Evolutionary conservation across 2,797 vertebrate genomes (phyloP), one percentile per base, ranked within the genome.

Genomic region (Tapirus indicus): DNA sequence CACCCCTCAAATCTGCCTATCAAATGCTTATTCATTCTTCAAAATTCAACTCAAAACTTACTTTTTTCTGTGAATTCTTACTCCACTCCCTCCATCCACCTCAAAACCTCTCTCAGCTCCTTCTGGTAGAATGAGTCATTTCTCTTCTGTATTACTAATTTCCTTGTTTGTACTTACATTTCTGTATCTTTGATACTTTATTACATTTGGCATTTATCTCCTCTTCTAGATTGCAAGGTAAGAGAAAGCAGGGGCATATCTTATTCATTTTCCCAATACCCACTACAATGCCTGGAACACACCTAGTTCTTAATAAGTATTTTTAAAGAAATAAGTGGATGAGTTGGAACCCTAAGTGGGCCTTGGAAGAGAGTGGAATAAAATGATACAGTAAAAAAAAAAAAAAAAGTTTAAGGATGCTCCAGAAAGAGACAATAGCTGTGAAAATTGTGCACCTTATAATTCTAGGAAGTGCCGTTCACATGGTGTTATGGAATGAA

Each of bases 1-100:
- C 1, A 25, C 0, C 8, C 11, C 23, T 74, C 23, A 87, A 66
- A 18, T 66, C 27, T 74, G 29, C 41, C 29, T 60, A 35, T 54
- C 60, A 47, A 78, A 41, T 38, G n/a, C 7, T 52, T 80, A 56
- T 38, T 80, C 20, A 44, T 60, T 86, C 41, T 69, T 75, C 5
- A 94, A 77, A 29, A 64, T 83, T 92, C 38, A 83, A 25, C 6
- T 84, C n/a, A 83, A 88, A 91, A 62, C 35, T 80, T 35, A 74
- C 23, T 82, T 77, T 71, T 84, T 29, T 96, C 44, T 84, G 25
- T 38, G 54, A 78, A 66, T 78, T 88, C 35, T 66, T 88, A n/a
- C 14, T 78, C 14, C 38, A 54, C 7, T 82, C 7, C 52, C 6
- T 72, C 23, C 7, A 54, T 72, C 23, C 7, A 54, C 3, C 7